Percentiles rank a stretch among this genome's conserved stretches.
These are phyloP conservation scores for Leptinotarsa lineolata DNA, from an alignment of 1,140 invertebrate genomes.

Conservation along the genomic window DNA sequence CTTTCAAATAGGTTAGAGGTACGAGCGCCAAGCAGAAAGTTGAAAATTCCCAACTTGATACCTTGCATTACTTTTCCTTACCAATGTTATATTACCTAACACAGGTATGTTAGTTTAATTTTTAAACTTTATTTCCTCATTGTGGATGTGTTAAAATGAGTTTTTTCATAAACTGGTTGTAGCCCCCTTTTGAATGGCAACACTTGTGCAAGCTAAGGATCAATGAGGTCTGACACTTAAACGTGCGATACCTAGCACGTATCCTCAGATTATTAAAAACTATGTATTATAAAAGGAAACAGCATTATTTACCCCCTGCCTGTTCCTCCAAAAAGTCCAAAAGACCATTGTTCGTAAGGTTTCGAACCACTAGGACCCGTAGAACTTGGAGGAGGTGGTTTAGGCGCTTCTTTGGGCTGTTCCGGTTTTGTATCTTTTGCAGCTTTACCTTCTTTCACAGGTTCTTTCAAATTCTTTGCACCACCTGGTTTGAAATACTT, in stretches of 20 bases:
- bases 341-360: slow-evolving; percentile 67
- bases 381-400: slow-evolving; percentile 53
- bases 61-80: too few species aligned
- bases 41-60: too few species aligned
- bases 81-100: too few species aligned
- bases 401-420: slow-evolving; percentile 57
- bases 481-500: slow-evolving; percentile 78
- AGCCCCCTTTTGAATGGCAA: too few species aligned
- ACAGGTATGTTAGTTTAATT: too few species aligned
- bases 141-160: too few species aligned
- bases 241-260: neutral
- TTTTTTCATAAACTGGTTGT: too few species aligned
- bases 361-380: slow-evolving; percentile 50
- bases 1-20: too few species aligned
- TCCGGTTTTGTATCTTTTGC: slow-evolving; percentile 48
- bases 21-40: too few species aligned
- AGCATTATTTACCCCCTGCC: slow-evolving; percentile 44
- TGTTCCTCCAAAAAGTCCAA: slow-evolving; percentile 65
- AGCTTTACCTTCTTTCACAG: slow-evolving; percentile 58
- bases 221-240: too few species aligned
- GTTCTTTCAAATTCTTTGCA: slow-evolving; percentile 44
- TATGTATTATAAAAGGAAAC: neutral
- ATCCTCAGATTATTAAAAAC: slow-evolving; percentile 2
- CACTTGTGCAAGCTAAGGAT: too few species aligned
- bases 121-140: too few species aligned